Evolutionary conservation across 2,888 invertebrate genomes (phyloP).

Genomic region (Lochmaea crataegi): DNA sequence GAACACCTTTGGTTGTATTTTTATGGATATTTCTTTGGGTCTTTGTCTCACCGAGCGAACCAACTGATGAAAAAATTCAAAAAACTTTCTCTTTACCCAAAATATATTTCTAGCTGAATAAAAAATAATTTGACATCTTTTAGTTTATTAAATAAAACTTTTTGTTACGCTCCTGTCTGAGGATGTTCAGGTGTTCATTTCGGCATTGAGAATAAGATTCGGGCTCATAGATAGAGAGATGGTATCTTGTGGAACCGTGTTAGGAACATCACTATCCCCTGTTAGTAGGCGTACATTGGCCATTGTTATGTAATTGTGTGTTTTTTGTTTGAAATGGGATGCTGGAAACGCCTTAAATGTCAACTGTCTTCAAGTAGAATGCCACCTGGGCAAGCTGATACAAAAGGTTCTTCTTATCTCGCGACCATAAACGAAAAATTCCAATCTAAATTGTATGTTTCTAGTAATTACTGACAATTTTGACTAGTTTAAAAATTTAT

Average conservation of each 20-base stretch:
- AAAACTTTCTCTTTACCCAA: too few relatives aligned
- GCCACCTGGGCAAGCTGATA: slow-evolving; percentile 60
- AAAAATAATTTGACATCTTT: too few relatives aligned
- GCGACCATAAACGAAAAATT: slow-evolving; percentile 50
- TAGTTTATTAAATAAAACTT: too few relatives aligned
- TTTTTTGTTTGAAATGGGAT: slow-evolving; percentile 65
- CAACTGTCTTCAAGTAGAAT: slow-evolving; percentile 63
- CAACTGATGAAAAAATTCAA: too few relatives aligned
- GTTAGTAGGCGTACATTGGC: slow-evolving; percentile 66
- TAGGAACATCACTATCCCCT: slow-evolving; percentile 64
- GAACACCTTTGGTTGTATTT: too few relatives aligned
- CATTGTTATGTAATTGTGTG: slow-evolving; percentile 66
- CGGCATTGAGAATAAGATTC: slow-evolving; percentile 57
- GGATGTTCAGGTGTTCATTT: slow-evolving; percentile 56
- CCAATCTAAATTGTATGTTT: slow-evolving; percentile 46
- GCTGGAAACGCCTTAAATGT: slow-evolving; percentile 64
- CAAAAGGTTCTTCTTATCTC: slow-evolving; percentile 48
- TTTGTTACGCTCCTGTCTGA: slow-evolving; percentile 36
- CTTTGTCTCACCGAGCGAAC: too few relatives aligned
- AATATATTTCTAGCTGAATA: too few relatives aligned
- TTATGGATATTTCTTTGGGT: too few relatives aligned
- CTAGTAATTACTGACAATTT: slow-evolving; percentile 33
- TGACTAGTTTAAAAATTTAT: not conserved
- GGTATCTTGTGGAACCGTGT: slow-evolving; percentile 59
- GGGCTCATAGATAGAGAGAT: slow-evolving; percentile 55